Evolutionary conservation across 2,797 vertebrate species (phyloP).

Genomic region (Hypotaenidia okinawae): DNA sequence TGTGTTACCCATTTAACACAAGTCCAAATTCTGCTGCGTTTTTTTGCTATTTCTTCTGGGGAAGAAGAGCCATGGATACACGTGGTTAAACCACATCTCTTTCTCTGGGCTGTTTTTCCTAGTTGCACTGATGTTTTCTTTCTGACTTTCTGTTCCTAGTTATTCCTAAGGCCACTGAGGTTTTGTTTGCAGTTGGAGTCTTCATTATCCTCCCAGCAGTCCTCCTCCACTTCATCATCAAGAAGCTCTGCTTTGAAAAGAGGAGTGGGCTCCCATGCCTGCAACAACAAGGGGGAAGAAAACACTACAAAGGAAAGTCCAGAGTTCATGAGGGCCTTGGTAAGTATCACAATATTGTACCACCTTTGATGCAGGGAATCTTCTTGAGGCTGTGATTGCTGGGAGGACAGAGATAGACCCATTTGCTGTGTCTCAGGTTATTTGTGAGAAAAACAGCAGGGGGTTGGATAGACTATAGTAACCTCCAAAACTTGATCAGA

Average conservation of each 20-base stretch:
- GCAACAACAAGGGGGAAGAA: constrained; percentile 76
- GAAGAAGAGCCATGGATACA: background rate
- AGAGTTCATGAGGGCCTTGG: constrained; percentile 79
- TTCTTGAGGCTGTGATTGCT: background rate
- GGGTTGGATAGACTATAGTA: background rate
- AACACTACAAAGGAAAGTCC: constrained; percentile 68
- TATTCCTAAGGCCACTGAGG: constrained; percentile 82
- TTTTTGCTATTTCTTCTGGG: background rate
- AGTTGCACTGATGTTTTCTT: constrained; percentile 13
- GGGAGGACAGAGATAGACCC: background rate
- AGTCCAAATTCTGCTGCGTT: background rate
- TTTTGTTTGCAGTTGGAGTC: constrained; percentile 85
- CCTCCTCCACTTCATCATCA: constrained; percentile 89
- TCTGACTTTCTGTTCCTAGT: constrained; percentile 82
- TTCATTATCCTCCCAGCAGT: constrained; percentile 84
- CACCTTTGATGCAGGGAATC: background rate
- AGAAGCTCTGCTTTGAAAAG: constrained; percentile 87
- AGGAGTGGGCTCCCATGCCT: constrained; percentile 79
- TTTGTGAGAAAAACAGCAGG: background rate
- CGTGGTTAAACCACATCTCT: background rate
- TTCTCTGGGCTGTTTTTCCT: background rate
- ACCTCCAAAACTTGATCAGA: background rate
- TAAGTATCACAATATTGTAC: constrained; percentile 69
- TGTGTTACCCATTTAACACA: background rate
- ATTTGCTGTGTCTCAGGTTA: background rate